phyloP scores from a whole-genome alignment of 2,113 vertebrate genomes.

The Sarotherodon lohbergeri region DNA sequence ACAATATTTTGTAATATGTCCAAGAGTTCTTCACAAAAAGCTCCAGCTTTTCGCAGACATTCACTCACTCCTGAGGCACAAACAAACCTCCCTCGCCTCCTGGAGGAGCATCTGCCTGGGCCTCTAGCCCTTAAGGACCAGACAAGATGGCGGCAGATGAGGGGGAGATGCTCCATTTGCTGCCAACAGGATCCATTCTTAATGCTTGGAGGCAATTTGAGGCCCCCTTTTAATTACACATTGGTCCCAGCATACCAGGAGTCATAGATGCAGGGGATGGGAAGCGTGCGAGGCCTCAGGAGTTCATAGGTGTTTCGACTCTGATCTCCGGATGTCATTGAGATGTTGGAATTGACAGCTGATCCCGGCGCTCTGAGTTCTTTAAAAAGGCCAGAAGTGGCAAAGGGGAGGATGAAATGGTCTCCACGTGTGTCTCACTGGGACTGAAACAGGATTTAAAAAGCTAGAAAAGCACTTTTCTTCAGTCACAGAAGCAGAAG shows the following conservation, averaged over 20 bases:
- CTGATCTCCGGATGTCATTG: not conserved
- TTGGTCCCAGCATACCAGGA: constrained; percentile 29
- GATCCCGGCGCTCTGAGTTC: not conserved
- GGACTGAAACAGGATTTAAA: not conserved
- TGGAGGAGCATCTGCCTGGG: constrained; percentile 40
- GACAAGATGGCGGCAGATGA: constrained; percentile 38
- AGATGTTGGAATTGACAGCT: constrained; percentile 33
- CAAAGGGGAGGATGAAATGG: not conserved
- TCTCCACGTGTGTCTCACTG: not conserved
- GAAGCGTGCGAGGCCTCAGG: not conserved
- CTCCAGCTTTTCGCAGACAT: not conserved
- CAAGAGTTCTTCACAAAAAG: not conserved
- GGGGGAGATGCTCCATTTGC: constrained; percentile 52
- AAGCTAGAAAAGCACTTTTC: constrained; percentile 26
- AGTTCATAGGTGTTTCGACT: not conserved
- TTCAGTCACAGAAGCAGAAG: not conserved
- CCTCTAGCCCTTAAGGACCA: constrained; percentile 21
- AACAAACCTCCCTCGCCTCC: not conserved
- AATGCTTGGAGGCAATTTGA: constrained; percentile 48
- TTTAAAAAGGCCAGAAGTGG: not conserved
- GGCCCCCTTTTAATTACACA: constrained; percentile 52
- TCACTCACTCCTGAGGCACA: not conserved
- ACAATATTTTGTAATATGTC: not conserved
- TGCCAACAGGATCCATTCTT: constrained; percentile 56
- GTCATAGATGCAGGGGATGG: not conserved